Base-by-base conservation (phyloP, 2,888 invertebrate species). In the Amiota mariae region DNA sequence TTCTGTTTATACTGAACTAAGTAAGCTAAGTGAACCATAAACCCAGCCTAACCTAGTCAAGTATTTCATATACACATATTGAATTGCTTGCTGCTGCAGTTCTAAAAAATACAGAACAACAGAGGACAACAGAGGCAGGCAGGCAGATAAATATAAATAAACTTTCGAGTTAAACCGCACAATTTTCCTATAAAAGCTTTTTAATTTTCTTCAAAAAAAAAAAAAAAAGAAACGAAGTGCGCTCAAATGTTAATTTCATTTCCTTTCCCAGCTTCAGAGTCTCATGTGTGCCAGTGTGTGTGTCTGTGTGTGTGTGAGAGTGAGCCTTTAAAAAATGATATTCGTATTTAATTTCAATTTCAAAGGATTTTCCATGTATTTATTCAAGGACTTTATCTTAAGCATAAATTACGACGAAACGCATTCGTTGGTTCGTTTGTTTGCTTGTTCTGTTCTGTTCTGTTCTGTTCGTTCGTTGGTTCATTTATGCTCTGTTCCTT, bases 361-460 rank as follows among this genome's bases (percentile, higher is more conserved):
- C 83, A 84, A 84, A 84, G 83, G 83, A 84, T 84, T 84, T 84
- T 82, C 86, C 86, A 84, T 86, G 85, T 84, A 84, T 86, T 84
- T 84, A 84, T 84, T 84, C 83, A 86, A 84, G 86, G 83, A 84
- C 83, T 84, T 86, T 84, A 84, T 84, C 83, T 84, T 84, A 82
- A 86, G 83, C 83, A 84, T 84, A 84, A 84, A 84, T 84, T 86
- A 84, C 86, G 36, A 36, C 36, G 86, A 84, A 78, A 76, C 77
- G 81, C 85, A 79, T 83, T 71, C 72, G 76, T 76, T 51, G 6
- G 75, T 81, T 80, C 80, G 81, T 73, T 36, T 51, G 54, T 49
- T 70, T 6, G 36, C 36, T 36, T 36, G 36, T 36, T 36, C 36
- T 36, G n/a, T n/a, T n/a, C n/a, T n/a, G n/a, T n/a, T n/a, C n/a